Base-by-base conservation (phyloP, 2,113 vertebrate genomes). In the Chaenogobius annularis region DNA sequence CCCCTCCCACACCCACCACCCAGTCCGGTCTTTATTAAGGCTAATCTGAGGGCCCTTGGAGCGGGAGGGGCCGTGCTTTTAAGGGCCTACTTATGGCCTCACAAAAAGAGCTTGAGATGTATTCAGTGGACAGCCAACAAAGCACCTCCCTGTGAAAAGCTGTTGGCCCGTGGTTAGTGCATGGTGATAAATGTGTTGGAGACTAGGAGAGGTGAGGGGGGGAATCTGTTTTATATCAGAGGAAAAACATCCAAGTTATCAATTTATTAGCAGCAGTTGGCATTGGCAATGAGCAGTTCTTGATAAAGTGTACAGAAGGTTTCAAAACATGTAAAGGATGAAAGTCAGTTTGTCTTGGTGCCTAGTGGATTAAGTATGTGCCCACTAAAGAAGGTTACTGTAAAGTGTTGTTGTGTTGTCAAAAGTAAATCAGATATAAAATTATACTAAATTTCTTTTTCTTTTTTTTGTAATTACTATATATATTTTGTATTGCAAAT, bases 21-120 rank as follows among this genome's bases (percentile, higher is more conserved):
- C 84, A 71, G 89, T 91, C 20, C 54, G 20, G 13, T 91, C 92
- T 93, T 93, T 92, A 66, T 85, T 75, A 94, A 87, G 84, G 90
- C 86, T 93, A 93, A 91, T 94, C 88, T 89, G 37, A 70, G 92
- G 91, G 90, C 91, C 83, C 92, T 94, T 90, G 92, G 91, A 84
- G 85, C 88, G 83, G 90, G 85, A 91, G 92, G 85, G 59, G 87
- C 81, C 78, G 80, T 81, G 87, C 23, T 58, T 84, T 91, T 92
- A 85, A 95, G 94, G 92, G 94, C 93, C 94, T 92, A 95, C 96
- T 97, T 90, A 93, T 86, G 88, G 47, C 47, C 88, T 83, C 89
- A 93, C 93, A 95, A 95, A 95, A 93, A 91, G 85, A 84, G 23
- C 26, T 88, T 81, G 88, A 89, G 95, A 92, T 90, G 93, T 93